Base-by-base conservation (phyloP, 2,888 invertebrate species). In the Dryadula phaetusa region DNA sequence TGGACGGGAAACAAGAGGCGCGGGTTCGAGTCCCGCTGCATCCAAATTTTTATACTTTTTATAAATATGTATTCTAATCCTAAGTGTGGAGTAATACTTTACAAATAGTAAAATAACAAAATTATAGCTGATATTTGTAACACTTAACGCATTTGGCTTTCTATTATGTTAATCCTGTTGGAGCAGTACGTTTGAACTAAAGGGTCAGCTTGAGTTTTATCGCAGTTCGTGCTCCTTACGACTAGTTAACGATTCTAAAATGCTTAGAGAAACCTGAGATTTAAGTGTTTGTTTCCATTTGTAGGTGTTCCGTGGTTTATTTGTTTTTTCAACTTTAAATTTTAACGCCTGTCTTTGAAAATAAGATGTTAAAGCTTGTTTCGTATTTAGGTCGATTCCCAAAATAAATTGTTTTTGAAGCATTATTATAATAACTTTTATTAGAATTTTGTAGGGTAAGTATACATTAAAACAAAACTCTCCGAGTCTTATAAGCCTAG, bases 161-260 rank as follows among this genome's bases (percentile, higher is more conserved):
- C 20, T n/a, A 56, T 22, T 37, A 40, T 20, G 22, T 37, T 37
- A 56, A 56, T 37, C n/a, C 20, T 20, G 32, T 56, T 37, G n/a
- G 22, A 37, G 20, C 34, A 10, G 14, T 60, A n/a, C 42, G 18
- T 60, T 42, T 60, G 60, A 60, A 44, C 60, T 60, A 28, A 42
- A 54, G 34, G 56, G 56, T 64, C 64, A 46, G 37, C 34, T 12
- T 12, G 10, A 32, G 54, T 56, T 54, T 64, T 64, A 64, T 64
- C 56, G 64, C 44, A 42, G 16, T 10, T 32, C 52, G 52, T 52
- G 52, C 52, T 28, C 52, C n/a, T 52, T 32, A 32, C 52, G 16
- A 32, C 44, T 60, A 44, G 60, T 42, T 60, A 60, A 60, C 42
- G 60, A 60, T 60, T 44, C 28, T 44, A 18, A 60, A 60, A 60